A percentile compares a stretch with the other conserved stretches of the same genome.
Evolutionary conservation across 2,797 vertebrate species (phyloP).

Genomic region (Gastrophryne carolinensis): DNA sequence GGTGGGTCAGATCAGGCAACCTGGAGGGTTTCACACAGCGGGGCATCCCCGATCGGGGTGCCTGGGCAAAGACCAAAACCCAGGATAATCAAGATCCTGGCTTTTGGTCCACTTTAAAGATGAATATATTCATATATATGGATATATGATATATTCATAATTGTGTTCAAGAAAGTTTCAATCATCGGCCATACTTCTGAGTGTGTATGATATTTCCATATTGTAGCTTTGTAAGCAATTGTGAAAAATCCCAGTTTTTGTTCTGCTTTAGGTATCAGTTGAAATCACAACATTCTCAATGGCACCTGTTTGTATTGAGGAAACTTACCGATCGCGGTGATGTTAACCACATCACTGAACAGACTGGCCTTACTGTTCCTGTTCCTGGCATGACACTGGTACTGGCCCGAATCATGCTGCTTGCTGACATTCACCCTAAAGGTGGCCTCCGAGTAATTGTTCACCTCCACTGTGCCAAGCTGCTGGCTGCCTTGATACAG

Average conservation of each 20-base stretch:
- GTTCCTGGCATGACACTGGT: conserved; percentile 65
- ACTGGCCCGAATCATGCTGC: conserved; percentile 52
- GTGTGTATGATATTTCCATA: no score
- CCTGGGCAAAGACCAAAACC: no score
- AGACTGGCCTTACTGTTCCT: conserved; percentile 58
- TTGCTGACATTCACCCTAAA: conserved; percentile 62
- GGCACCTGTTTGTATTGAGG: background rate
- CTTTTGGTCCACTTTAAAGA: no score
- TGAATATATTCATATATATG: no score
- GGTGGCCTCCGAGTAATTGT: conserved; percentile 45
- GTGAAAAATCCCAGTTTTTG: background rate
- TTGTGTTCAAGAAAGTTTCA: no score
- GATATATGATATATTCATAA: no score
- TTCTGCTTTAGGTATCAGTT: background rate
- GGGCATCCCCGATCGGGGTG: no score
- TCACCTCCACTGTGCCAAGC: background rate
- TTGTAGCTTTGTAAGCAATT: background rate
- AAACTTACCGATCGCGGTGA: conserved; percentile 69
- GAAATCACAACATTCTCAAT: no score
- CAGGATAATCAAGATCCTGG: no score
- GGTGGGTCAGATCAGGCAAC: no score
- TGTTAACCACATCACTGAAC: conserved; percentile 58
- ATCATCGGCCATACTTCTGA: no score
- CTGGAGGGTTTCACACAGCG: no score
- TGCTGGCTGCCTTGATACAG: conserved; percentile 55